phyloP scores from a whole-genome alignment of 1,140 invertebrate species.

The Mycetomoellerius zeteki region DNA sequence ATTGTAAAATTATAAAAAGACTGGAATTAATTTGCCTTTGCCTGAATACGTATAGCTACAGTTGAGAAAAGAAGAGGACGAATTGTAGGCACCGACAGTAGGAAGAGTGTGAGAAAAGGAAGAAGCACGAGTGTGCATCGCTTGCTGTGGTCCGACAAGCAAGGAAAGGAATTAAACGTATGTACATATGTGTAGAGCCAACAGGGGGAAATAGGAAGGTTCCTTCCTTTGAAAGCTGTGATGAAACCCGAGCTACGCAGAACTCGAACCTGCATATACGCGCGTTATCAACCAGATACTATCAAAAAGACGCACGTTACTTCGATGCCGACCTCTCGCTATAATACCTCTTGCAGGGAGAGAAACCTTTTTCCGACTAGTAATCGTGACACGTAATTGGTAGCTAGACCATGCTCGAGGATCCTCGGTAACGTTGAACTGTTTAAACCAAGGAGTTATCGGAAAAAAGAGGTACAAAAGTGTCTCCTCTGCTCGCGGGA shows the following conservation, averaged over 20 bases:
- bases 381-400: conserved; percentile 4
- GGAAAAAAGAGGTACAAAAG: background rate
- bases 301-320: conserved; percentile 35
- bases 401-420: background rate
- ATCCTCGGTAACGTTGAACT: background rate
- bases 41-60: no score
- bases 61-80: background rate
- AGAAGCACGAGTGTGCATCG: background rate
- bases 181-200: background rate
- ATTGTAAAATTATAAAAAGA: conserved; percentile 28
- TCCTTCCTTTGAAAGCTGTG: conserved; percentile 47
- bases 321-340: background rate
- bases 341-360: background rate
- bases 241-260: conserved; percentile 32
- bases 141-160: background rate
- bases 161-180: conserved; percentile 30
- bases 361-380: background rate
- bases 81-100: background rate
- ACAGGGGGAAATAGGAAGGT: conserved; percentile 9
- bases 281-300: conserved; percentile 37
- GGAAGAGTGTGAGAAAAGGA: background rate
- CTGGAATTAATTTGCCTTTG: conserved; percentile 35
- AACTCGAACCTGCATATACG: conserved; percentile 19
- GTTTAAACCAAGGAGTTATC: conserved; percentile 36
- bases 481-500: background rate